Base-by-base conservation (phyloP, 2,888 invertebrate species). In the Hylaea fasciaria region DNA sequence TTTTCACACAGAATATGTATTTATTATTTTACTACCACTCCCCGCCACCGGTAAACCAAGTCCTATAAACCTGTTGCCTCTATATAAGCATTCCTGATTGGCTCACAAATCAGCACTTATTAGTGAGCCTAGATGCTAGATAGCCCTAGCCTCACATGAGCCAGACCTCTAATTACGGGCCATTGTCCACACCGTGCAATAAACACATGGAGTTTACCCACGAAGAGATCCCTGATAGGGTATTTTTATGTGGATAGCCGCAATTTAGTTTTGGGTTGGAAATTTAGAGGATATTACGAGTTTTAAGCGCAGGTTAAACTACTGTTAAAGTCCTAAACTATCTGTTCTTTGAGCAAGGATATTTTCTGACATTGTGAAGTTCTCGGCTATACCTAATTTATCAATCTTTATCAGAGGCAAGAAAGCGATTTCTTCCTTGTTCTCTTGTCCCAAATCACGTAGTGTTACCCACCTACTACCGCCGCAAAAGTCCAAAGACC, bases 51-150 rank as follows among this genome's bases (percentile, higher is more conserved):
- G 32, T 5, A 22, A 22, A 22, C 32, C 32, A 40, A 49, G 28
- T 40, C 39, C 49, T 39, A 10, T 40, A 40, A 49, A 49, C 29
- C 43, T 8, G 50, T 51, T 37, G 10, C 9, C 28, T 28, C 49
- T 10, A 22, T 10, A 1, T 46, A 14, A 12, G 16, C 12, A 10
- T 16, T 13, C 32, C 41, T 37, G 54, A 59, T 64, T 62, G 62
- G 51, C 35, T 47, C 75, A 77, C 77, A 80, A 80, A 81, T 80
- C 78, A 73, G 65, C 49, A 51, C 77, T 81, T 83, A 83, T 82
- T 83, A 84, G 79, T 63, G 72, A 70, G 71, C 59, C 68, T 65
- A 80, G 85, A 85, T 85, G 65, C 55, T 50, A 73, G 83, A 85
- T 85, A 86, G 80, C 77, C 70, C 44, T 69, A 71, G 39, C 13